Evolutionary conservation across 1,140 invertebrate genomes (phyloP), one percentile per base, ranked within the genome.

Genomic region (Drosophila ohnishii): DNA sequence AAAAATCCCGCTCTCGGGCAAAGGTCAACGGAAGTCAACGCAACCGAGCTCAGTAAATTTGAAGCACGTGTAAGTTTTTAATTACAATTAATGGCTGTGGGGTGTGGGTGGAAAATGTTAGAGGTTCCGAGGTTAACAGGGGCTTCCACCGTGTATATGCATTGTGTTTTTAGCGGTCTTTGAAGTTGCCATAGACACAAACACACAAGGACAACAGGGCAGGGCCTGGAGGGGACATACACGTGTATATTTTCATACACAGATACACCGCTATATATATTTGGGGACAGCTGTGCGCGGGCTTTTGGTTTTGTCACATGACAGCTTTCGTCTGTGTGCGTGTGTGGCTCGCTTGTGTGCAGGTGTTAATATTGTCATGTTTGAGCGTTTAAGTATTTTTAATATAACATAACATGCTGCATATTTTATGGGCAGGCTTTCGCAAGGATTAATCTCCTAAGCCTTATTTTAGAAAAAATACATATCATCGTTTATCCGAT

Each of bases 51-150:
- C 55, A 63, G 53, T 78, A 50, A 53, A 81, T 78, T 80, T 81
- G 53, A 30, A 78, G 82, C 82, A 85, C 82, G 78, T 86, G 82
- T 82, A 86, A 82, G 82, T 85, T 85, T 80, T 86, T 85, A 85
- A 85, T 85, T 85, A 85, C 78, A 86, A 78, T 82, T 65, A 86
- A 85, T 78, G 59, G 57, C 35, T 25, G 48, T 57, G 47, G 19
- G 45, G 28, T n/a, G 37, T 1, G n/a, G 19, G 25, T 9, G 25
- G 3, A 16, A 25, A 19, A 32, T 42, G 42, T 14, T 6, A 7
- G 44, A 32, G 28, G 25, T 42, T 47, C 19, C n/a, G 19, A 44
- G 51, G 48, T 19, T 45, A 25, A 53, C 59, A 53, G 32, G 50
- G 32, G 40, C 13, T 56, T 14, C 45, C 5, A 13, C 11, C 28